Percentiles rank a stretch among this genome's conserved stretches.
Evolutionary conservation across 1,140 invertebrate genomes (phyloP).

Genomic region (Megathymus violae): DNA sequence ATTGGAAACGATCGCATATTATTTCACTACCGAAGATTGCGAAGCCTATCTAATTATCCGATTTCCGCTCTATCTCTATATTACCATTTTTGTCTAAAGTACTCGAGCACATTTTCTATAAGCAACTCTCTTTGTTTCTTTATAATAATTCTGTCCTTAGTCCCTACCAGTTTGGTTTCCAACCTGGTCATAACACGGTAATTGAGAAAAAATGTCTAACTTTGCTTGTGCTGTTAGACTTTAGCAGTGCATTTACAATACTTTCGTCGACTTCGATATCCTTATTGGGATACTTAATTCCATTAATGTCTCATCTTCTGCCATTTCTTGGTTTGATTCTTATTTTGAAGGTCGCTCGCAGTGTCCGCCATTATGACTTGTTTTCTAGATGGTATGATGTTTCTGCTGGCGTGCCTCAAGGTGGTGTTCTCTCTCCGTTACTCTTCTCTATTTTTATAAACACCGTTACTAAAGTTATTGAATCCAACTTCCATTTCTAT

Average conservation of each 20-base stretch:
- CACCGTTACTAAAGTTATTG: not conserved
- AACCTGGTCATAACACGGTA: not conserved
- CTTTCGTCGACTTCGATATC: not conserved
- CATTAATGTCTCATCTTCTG: not conserved
- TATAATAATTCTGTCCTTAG: conserved; percentile 12
- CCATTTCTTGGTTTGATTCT: not conserved
- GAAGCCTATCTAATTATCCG: conserved; percentile 4
- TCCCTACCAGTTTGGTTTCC: conserved; percentile 1
- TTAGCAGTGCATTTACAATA: too few relatives aligned
- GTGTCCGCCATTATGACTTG: not conserved
- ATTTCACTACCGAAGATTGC: conserved; percentile 7
- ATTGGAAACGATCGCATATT: conserved; percentile 2
- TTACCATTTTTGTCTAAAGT: conserved; percentile 32
- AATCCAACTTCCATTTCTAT: not conserved
- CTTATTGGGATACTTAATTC: not conserved
- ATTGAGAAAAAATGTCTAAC: not conserved
- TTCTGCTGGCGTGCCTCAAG: not conserved
- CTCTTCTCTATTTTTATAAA: too few relatives aligned
- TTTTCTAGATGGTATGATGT: not conserved
- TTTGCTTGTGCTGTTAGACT: not conserved
- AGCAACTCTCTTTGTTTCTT: conserved; percentile 6
- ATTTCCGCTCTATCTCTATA: not conserved
- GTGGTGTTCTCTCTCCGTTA: too few relatives aligned
- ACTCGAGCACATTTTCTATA: conserved; percentile 15
- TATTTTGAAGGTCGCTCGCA: not conserved